Percentiles rank a stretch among this genome's conserved stretches.
phyloP scores from a whole-genome alignment of 2,888 invertebrate species.

The Drosophila kanekoi region DNA sequence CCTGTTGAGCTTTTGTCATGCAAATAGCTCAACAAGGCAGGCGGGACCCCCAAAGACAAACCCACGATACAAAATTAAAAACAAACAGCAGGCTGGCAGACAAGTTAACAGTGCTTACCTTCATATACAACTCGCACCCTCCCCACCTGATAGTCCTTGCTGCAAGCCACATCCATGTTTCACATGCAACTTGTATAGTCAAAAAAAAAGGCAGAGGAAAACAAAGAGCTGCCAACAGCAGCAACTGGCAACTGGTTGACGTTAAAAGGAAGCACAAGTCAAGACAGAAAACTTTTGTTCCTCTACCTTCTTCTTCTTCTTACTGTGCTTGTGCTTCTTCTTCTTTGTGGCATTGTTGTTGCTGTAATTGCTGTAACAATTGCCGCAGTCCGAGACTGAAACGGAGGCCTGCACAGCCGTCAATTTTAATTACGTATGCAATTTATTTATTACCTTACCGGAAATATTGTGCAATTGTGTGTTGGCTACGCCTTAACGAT shows the following conservation, averaged over 20 bases:
- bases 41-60: conserved; percentile 52
- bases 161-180: conserved; percentile 62
- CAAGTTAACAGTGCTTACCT: conserved; percentile 60
- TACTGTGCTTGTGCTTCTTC: conserved; percentile 4
- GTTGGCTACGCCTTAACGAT: conserved; percentile 42
- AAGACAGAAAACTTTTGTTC: conserved; percentile 74
- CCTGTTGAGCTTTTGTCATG: conserved; percentile 75
- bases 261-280: conserved; percentile 78
- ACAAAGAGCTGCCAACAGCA: conserved; percentile 52
- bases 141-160: neutral
- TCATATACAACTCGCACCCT: neutral
- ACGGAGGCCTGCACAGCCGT: conserved; percentile 68
- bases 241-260: conserved; percentile 70
- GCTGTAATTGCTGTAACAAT: conserved; percentile 70
- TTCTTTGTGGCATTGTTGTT: conserved; percentile 41
- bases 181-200: conserved; percentile 69
- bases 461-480: conserved; percentile 80
- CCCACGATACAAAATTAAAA: conserved; percentile 71
- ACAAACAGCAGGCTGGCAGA: conserved; percentile 61
- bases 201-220: conserved; percentile 3
- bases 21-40: conserved; percentile 71
- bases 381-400: conserved; percentile 36
- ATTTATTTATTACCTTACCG: conserved; percentile 80
- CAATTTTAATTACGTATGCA: conserved; percentile 82
- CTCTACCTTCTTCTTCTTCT: conserved; percentile 8